Base-by-base conservation (phyloP, 2,888 invertebrate genomes). In the Acanthosepion lycidas region DNA sequence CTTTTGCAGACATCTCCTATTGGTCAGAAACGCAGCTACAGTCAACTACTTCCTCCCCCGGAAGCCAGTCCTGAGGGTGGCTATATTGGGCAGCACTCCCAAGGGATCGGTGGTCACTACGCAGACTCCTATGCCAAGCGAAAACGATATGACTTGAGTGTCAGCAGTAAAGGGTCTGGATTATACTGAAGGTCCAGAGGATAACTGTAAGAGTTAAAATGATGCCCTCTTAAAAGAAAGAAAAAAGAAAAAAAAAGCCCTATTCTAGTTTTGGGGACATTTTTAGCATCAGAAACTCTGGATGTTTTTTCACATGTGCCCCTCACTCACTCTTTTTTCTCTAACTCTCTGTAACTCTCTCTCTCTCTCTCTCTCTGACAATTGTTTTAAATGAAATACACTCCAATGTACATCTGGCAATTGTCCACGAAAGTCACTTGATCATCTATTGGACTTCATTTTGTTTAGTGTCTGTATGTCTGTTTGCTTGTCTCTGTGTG, bases 51-150 rank as follows among this genome's bases (percentile, higher is more conserved):
- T 49, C 98, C 98, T 18, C 97, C 97, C 4, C 98, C 98, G 55
- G 98, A 98, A 96, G 97, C 97, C 55, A 97, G 97, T 95, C 98
- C 98, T 0, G 98, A 98, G 95, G 97, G 97, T n/a, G 97, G 97
- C 78, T 98, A 98, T 95, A 97, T 98, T 94, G 98, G 98, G 26
- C 98, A 98, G 95, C 98, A 98, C 96, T 98, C 98, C n/a, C 98
- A 98, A 95, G 98, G 98, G 6, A 96, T 98, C 20, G 98, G 98
- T 0, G 98, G 98, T 28, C 98, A 98, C 96, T 98, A 98, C 95
- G 98, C 98, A 23, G 98, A 98, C 95, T 97, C 98, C 5, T 98
- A 98, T 96, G 94, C 48, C 55, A 94, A 94, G 94, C 51, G 94
- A 26, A 94, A 94, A 48, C 94, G 97, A 55, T 94, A 94, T 64